A percentile compares a stretch with the other conserved stretches of the same genome.
These are phyloP conservation scores for Abscondita cerata DNA, from an alignment of 2,888 invertebrate species.

Conservation along the genomic window DNA sequence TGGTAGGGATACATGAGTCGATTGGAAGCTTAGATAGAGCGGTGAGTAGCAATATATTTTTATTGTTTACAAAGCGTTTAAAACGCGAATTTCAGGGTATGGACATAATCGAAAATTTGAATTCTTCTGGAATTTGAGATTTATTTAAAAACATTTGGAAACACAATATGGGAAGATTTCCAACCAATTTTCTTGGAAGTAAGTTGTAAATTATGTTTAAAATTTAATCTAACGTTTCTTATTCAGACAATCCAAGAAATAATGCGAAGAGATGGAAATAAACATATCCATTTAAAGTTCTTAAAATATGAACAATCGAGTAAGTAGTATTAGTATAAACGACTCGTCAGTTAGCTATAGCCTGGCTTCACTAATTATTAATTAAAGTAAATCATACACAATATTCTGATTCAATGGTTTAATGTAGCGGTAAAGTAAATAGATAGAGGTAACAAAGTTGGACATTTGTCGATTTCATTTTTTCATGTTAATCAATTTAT, in stretches of 20 bases:
- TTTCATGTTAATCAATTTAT: too few relatives aligned
- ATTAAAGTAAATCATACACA: too few relatives aligned
- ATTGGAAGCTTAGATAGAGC: slow-evolving; percentile 89
- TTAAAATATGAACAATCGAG: slow-evolving; percentile 94
- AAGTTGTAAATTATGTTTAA: slow-evolving; percentile 35
- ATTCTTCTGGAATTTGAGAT: slow-evolving; percentile 82
- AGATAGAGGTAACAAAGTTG: too few relatives aligned
- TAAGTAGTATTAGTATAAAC: slow-evolving; percentile 75
- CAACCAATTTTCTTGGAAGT: slow-evolving; percentile 91
- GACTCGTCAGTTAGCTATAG: slow-evolving; percentile 98
- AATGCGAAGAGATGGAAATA: slow-evolving; percentile 57
- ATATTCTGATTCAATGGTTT: too few relatives aligned
- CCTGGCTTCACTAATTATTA: slow-evolving; percentile 83
- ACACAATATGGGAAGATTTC: slow-evolving; percentile 98
- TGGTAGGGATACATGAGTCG: slow-evolving; percentile 34
- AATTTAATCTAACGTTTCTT: neutral
- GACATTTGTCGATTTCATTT: too few relatives aligned
- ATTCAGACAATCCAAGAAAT: slow-evolving; percentile 53
- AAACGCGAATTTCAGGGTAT: slow-evolving; percentile 69
- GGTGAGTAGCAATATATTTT: neutral
- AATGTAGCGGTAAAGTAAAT: too few relatives aligned
- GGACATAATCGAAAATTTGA: slow-evolving; percentile 88
- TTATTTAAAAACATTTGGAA: slow-evolving; percentile 88
- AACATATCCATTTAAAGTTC: slow-evolving; percentile 76
- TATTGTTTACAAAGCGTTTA: neutral